A percentile compares a stretch with the other conserved stretches of the same genome.
These are phyloP conservation scores for Temnothorax nylanderi DNA, from an alignment of 1,140 invertebrate genomes.

Conservation along the genomic window DNA sequence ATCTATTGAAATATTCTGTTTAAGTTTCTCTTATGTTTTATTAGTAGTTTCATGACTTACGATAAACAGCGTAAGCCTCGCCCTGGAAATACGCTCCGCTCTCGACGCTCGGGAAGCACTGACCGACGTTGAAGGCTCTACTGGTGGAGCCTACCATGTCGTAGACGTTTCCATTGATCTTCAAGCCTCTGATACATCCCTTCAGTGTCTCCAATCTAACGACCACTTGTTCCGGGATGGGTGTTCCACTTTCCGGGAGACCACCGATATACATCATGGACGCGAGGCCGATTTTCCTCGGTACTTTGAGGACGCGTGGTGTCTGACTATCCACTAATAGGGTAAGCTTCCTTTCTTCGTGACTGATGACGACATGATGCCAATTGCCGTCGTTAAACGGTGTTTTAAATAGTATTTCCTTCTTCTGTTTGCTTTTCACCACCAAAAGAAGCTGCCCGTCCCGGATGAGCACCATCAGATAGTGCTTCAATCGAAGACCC, in stretches of 20 bases:
- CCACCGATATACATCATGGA: constrained; percentile 93
- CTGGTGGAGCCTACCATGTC: constrained; percentile 91
- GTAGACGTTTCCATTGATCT: constrained; percentile 90
- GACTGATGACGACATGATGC: constrained; percentile 91
- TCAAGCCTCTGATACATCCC: constrained; percentile 93
- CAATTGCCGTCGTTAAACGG: constrained; percentile 93
- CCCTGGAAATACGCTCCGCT: constrained; percentile 94
- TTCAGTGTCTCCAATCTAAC: constrained; percentile 91
- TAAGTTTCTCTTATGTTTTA: neutral
- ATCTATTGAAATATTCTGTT: neutral
- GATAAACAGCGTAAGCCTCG: constrained; percentile 93
- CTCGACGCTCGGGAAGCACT: constrained; percentile 95
- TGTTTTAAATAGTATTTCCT: constrained; percentile 88
- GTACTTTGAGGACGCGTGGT: constrained; percentile 88
- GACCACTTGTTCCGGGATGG: constrained; percentile 86
- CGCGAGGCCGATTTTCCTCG: constrained; percentile 89
- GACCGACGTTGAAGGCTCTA: constrained; percentile 91
- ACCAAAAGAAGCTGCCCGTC: constrained; percentile 90
- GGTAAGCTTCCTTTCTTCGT: constrained; percentile 88
- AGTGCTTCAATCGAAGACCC: constrained; percentile 90
- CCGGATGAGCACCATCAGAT: constrained; percentile 90
- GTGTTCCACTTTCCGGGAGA: constrained; percentile 87
- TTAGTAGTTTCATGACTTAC: constrained; percentile 86
- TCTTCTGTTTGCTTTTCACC: constrained; percentile 88
- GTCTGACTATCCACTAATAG: constrained; percentile 90